phyloP scores from a whole-genome alignment of 2,888 invertebrate genomes.

The Eumerus sabulonum region DNA sequence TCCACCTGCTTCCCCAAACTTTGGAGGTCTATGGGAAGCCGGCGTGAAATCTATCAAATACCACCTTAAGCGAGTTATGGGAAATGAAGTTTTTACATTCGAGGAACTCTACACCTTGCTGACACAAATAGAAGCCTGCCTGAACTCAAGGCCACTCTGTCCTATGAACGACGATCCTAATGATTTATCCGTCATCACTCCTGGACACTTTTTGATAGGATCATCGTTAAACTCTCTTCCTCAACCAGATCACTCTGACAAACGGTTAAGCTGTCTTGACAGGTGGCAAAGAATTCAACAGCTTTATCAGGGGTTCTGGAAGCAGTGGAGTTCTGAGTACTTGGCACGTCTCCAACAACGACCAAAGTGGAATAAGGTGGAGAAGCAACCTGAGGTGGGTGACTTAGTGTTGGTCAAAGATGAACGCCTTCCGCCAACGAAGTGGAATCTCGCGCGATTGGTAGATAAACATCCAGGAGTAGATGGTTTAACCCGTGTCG shows the following conservation, averaged over 20 bases:
- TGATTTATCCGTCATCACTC: background rate
- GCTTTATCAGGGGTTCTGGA: background rate
- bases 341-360: background rate
- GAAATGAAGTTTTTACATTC: background rate
- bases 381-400: too few relatives aligned
- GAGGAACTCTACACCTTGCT: constrained; percentile 14
- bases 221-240: background rate
- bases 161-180: background rate
- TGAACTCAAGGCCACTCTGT: constrained; percentile 8
- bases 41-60: constrained; percentile 3
- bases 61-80: background rate
- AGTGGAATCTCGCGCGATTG: background rate
- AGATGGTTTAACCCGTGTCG: background rate
- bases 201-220: constrained; percentile 9
- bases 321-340: background rate
- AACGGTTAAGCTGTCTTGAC: background rate
- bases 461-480: background rate
- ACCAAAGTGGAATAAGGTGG: too few relatives aligned
- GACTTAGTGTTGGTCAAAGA: background rate
- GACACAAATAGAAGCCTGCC: constrained; percentile 8
- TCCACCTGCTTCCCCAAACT: constrained; percentile 7
- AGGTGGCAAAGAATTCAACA: background rate
- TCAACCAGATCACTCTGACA: background rate
- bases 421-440: background rate
- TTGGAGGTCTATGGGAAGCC: constrained; percentile 17